Evolutionary conservation across 1,140 invertebrate genomes (phyloP).

Genomic region (Hyles vespertilio): DNA sequence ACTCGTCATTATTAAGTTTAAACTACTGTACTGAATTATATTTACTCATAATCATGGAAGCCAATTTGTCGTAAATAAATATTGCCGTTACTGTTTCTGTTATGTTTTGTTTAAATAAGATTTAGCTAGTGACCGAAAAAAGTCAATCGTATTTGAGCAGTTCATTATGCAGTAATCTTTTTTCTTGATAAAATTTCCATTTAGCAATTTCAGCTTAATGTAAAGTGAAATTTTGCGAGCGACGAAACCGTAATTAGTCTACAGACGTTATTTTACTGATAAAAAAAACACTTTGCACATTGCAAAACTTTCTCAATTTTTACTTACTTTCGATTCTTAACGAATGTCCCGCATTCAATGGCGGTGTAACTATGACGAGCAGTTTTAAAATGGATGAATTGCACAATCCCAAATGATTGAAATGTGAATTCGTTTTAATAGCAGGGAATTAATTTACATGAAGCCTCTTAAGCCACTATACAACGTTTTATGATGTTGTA

Average conservation of each 20-base stretch:
- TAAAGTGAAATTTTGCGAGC: too few relatives aligned
- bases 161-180: too few relatives aligned
- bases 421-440: constrained; percentile 27
- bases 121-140: too few relatives aligned
- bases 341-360: constrained; percentile 9
- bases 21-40: too few relatives aligned
- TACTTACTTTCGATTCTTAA: constrained; percentile 12
- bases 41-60: too few relatives aligned
- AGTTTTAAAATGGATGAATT: constrained; percentile 31
- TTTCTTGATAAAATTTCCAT: too few relatives aligned
- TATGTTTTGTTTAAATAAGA: too few relatives aligned
- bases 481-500: constrained; percentile 6
- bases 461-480: constrained; percentile 2
- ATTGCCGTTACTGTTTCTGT: too few relatives aligned
- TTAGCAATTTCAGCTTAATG: too few relatives aligned
- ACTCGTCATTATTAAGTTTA: too few relatives aligned
- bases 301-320: constrained; percentile 13
- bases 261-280: constrained; percentile 2
- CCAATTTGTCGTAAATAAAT: too few relatives aligned
- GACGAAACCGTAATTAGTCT: background rate
- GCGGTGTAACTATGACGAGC: constrained; percentile 23
- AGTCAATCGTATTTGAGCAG: too few relatives aligned
- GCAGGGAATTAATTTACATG: constrained; percentile 28
- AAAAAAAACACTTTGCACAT: constrained; percentile 9
- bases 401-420: constrained; percentile 37